A percentile compares a stretch with the other conserved stretches of the same genome.
Conservation (phyloP, 2,113 vertebrate genomes). For the Rhodinocichla rosea region DNA sequence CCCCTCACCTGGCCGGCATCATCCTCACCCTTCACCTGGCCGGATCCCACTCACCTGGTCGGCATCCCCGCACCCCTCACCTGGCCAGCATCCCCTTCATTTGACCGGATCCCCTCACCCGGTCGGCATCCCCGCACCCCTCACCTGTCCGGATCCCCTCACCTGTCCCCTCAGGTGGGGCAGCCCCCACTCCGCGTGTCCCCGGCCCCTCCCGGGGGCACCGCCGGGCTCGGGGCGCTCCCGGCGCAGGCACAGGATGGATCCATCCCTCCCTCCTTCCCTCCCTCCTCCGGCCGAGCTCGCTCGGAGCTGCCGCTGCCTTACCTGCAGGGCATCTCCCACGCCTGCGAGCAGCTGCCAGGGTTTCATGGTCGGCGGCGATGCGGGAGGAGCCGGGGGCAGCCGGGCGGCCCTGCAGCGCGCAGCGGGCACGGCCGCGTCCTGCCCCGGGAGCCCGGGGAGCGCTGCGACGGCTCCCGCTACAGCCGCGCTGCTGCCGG, state of each 20-base stretch:
- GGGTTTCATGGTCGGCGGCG: background rate
- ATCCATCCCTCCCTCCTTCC: background rate
- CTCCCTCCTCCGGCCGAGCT: background rate
- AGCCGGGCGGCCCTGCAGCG: background rate
- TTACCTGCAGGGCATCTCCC: background rate
- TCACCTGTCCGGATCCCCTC: no score
- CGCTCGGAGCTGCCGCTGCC: background rate
- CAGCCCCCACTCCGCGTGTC: background rate
- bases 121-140: no score
- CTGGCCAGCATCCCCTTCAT: no score
- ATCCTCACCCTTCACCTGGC: no score
- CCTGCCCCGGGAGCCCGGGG: no score
- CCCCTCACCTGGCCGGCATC: no score
- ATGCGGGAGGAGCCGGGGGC: background rate
- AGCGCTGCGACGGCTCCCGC: slow-evolving; percentile 58
- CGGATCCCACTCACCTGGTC: no score
- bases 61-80: no score
- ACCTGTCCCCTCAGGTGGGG: background rate
- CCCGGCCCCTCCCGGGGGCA: background rate
- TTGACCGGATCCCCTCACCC: no score
- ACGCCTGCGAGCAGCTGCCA: background rate
- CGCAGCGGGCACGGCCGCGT: background rate
- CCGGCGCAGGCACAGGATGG: background rate
- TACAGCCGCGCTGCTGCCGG: background rate
- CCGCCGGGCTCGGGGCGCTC: background rate